Evolutionary conservation across 2,888 invertebrate genomes (phyloP).

Genomic region (Geophilus truncorum): DNA sequence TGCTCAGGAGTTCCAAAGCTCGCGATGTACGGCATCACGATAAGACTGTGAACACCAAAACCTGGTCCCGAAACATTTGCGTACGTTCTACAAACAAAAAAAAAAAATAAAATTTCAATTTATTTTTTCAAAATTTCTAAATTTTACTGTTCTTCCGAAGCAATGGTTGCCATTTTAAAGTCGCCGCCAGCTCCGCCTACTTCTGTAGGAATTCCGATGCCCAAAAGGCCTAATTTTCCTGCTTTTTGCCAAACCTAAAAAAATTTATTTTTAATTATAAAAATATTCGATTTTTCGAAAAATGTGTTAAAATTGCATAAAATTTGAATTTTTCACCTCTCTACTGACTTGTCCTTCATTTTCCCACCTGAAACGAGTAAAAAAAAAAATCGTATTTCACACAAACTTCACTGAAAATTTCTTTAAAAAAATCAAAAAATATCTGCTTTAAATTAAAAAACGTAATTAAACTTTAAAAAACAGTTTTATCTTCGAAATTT

Average conservation of each 20-base stretch:
- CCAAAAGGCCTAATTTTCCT: conserved; percentile 49
- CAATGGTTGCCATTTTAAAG: conserved; percentile 47
- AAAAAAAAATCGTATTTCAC: too few relatives aligned
- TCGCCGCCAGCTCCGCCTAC: conserved; percentile 51
- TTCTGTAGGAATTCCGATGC: conserved; percentile 47
- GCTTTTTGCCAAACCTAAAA: conserved; percentile 48
- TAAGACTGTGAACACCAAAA: conserved; percentile 50
- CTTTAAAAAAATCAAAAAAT: too few relatives aligned
- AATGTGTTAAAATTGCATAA: too few relatives aligned
- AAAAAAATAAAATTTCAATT: background rate
- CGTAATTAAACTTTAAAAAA: too few relatives aligned
- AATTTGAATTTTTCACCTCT: too few relatives aligned
- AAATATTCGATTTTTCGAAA: too few relatives aligned
- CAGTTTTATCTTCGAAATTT: too few relatives aligned
- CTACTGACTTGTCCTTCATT: conserved; percentile 46
- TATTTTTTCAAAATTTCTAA: background rate
- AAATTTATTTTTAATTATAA: too few relatives aligned
- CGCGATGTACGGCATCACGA: conserved; percentile 51
- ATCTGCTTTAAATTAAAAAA: too few relatives aligned
- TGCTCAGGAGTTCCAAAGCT: conserved; percentile 50
- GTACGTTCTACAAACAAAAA: conserved; percentile 44
- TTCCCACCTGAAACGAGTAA: conserved; percentile 44
- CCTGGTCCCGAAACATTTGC: conserved; percentile 48
- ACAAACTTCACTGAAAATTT: too few relatives aligned
- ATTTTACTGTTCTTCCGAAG: conserved; percentile 50